These are phyloP conservation scores for Centropyge bicolor DNA, from an alignment of 2,797 vertebrate species.

Conservation along the genomic window DNA sequence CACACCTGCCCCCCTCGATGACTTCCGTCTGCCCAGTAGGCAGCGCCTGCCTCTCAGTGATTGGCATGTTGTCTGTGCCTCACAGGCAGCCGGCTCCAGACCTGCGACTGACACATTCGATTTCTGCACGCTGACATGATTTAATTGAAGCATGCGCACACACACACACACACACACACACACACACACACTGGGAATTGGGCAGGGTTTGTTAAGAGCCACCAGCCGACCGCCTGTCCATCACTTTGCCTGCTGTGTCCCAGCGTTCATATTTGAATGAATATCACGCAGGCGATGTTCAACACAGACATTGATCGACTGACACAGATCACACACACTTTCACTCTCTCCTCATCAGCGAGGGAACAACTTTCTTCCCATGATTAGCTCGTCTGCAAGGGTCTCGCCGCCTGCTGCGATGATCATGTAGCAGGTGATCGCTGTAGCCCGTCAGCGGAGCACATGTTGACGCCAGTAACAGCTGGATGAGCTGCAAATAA, in stretches of 20 bases:
- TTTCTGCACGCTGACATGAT: constrained; percentile 52
- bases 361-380: constrained; percentile 4
- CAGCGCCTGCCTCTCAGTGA: constrained; percentile 30
- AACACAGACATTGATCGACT: constrained; percentile 60
- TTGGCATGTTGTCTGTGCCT: constrained; percentile 45
- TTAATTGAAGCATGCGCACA: constrained; percentile 59
- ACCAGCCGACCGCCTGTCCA: constrained; percentile 33
- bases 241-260: constrained; percentile 38
- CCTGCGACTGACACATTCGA: constrained; percentile 61
- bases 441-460: constrained; percentile 27
- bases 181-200: constrained; percentile 18
- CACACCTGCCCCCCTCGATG: constrained; percentile 5
- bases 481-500: constrained; percentile 36
- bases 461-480: constrained; percentile 34
- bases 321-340: constrained; percentile 38
- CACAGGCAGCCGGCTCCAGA: constrained; percentile 37
- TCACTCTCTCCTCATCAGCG: constrained; percentile 10
- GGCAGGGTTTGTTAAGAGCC: constrained; percentile 52
- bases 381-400: constrained; percentile 43
- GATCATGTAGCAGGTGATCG: constrained; percentile 24
- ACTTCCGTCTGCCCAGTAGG: neutral
- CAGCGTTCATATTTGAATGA: constrained; percentile 60
- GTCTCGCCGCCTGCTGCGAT: neutral
- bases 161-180: constrained; percentile 11
- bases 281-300: constrained; percentile 54